Evolutionary conservation across 2,888 invertebrate species (phyloP), one percentile per base, ranked within the genome.

Genomic region (Leptopterna dolabrata): DNA sequence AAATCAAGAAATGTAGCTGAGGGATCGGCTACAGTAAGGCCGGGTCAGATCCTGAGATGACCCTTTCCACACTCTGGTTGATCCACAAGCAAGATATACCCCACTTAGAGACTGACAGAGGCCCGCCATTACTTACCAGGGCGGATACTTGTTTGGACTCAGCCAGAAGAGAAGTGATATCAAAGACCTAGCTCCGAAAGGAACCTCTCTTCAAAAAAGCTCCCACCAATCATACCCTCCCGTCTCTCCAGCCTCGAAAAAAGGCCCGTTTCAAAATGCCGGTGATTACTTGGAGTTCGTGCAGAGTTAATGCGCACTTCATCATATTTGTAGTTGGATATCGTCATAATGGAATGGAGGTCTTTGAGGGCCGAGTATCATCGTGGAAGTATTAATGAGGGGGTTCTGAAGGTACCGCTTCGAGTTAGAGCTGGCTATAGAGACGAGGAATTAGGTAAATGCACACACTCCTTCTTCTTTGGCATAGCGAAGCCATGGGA

Each of bases 271-370:
- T 83, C 83, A 83, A 83, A 83, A 83, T 83, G 83, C 41, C 83
- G 41, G 83, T 71, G 83, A 83, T 83, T 83, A 83, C 83, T 70
- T 63, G 70, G 30, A 55, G 83, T 83, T 83, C 83, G 83, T 83
- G 83, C 83, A 83, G 83, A 83, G 83, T 83, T 83, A 83, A 83
- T 83, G 83, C 83, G 63, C 83, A 83, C 83, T 83, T 83, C 83
- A 83, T 83, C 83, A 83, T 83, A 71, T 83, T 83, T 63, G 83
- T 81, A 81, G 83, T 83, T 63, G 83, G 83, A 81, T 81, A 81
- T 81, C 81, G 81, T 81, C 51, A 81, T 81, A 81, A 81, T 81
- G 51, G 81, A 51, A 45, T 29, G 30, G 30, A 70, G 43, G 81
- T 51, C 63, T 81, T 81, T 81, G n/a, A 19, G 30, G 19, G 13